Base-by-base conservation (phyloP, 2,888 invertebrate species). In the Ormyrus labotus region DNA sequence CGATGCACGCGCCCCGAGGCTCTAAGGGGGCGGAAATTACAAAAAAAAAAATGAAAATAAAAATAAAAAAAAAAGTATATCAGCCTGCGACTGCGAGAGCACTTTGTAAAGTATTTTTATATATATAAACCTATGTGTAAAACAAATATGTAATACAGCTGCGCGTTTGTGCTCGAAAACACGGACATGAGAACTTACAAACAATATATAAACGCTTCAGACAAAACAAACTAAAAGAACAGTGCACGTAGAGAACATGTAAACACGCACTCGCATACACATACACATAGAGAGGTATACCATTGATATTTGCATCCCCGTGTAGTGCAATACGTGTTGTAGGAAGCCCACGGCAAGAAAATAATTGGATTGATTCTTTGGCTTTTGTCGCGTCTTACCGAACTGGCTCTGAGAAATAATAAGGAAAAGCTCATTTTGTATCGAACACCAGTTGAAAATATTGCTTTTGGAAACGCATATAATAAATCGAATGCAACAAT, bases 51-150 rank as follows among this genome's bases (percentile, higher is more conserved):
- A 13, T 13, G 13, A 58, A 48, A 58, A 51, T 19, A 19, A 19
- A 34, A 34, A 34, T 0, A 2, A 34, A 34, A 34, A 65, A 70
- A 58, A 48, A 58, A 51, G 55, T 77, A 34, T 34, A 63, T 73
- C 64, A 73, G 64, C 55, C 64, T 47, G 70, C 58, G 65, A 34
- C 50, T 63, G 63, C 51, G 70, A 67, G 34, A 78, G 65, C 80
- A 72, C 64, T 83, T 80, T 80, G 76, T 80, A 80, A 80, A 83
- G 76, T 82, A 83, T 83, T 83, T 82, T 83, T 82, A 80, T 83
- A 83, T 74, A 67, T 68, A 81, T 78, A 34, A 34, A 78, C 64
- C 63, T 69, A 45, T 69, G 60, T 73, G 63, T 73, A 73, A 68
- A 72, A 80, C 55, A 70, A 65, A 55, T 61, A 63, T 61, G 63